Percentiles rank a stretch among this genome's conserved stretches.
Conservation (phyloP, 2,888 invertebrate genomes). For the Cheilosia variabilis region DNA sequence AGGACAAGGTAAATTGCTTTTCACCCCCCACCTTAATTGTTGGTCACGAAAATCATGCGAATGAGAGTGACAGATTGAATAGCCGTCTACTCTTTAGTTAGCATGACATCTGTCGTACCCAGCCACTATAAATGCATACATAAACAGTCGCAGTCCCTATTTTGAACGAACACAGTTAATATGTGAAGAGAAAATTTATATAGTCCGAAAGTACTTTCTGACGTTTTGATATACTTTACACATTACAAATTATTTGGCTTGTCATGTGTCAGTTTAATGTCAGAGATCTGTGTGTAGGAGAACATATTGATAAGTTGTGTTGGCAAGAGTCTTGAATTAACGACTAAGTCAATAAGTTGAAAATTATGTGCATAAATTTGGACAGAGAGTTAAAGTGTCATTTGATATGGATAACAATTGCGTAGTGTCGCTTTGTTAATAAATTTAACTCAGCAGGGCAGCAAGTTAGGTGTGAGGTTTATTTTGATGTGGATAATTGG, state of each 20-base stretch:
- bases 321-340: neutral
- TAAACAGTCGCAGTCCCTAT: neutral
- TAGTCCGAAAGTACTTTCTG: slow-evolving; percentile 8
- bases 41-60: slow-evolving; percentile 11
- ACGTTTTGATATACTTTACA: slow-evolving; percentile 3
- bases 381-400: neutral
- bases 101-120: slow-evolving; percentile 7
- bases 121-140: neutral
- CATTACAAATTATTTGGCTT: neutral
- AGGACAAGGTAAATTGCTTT: neutral
- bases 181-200: neutral
- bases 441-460: too few species aligned
- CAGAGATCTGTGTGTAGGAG: neutral
- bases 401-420: neutral
- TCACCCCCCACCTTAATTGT: neutral
- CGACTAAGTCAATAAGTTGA: neutral
- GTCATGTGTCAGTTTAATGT: slow-evolving; percentile 6
- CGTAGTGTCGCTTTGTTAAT: too few species aligned
- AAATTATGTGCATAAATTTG: neutral
- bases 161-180: neutral
- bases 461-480: too few species aligned
- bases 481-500: too few species aligned
- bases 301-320: neutral
- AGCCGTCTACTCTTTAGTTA: neutral
- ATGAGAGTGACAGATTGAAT: slow-evolving; percentile 18